Conservation (phyloP, 1,140 invertebrate species). For the Drosophila erecta region DNA sequence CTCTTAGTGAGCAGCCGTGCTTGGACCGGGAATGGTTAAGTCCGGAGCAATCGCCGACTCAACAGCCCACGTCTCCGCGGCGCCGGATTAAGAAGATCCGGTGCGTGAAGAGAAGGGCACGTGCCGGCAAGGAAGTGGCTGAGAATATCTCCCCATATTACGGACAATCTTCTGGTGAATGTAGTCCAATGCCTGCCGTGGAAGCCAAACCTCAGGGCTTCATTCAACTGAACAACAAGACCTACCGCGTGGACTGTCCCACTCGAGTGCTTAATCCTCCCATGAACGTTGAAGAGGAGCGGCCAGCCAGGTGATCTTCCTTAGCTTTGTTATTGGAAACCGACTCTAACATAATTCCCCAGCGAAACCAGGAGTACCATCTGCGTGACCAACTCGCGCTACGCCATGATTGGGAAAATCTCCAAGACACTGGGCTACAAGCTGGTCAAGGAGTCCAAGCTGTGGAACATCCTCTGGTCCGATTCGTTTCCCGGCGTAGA, state of each 20-base stretch:
- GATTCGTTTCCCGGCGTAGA: conserved; percentile 93
- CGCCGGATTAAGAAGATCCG: conserved; percentile 28
- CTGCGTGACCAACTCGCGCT: conserved; percentile 90
- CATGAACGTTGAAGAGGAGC: conserved; percentile 4
- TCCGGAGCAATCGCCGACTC: background rate
- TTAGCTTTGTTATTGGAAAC: too few relatives aligned
- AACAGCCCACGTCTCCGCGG: conserved; percentile 6
- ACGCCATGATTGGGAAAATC: conserved; percentile 89
- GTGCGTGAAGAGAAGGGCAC: conserved; percentile 1
- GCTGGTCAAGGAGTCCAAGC: conserved; percentile 91
- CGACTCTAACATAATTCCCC: background rate
- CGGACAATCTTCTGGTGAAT: conserved; percentile 1
- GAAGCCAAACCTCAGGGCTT: conserved; percentile 39
- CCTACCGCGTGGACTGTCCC: conserved; percentile 65
- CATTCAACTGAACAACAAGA: conserved; percentile 71
- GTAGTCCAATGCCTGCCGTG: conserved; percentile 9
- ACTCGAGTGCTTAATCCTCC: conserved; percentile 3
- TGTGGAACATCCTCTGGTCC: conserved; percentile 96
- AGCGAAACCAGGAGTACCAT: conserved; percentile 85
- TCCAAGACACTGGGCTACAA: conserved; percentile 91
- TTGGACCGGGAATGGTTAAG: conserved; percentile 45
- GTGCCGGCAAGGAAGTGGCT: background rate
- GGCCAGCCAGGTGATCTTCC: conserved; percentile 30
- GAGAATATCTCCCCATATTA: conserved; percentile 2
- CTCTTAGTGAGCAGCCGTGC: conserved; percentile 46